Conservation (phyloP, 2,888 invertebrate genomes). For the Tetranychus piercei region DNA sequence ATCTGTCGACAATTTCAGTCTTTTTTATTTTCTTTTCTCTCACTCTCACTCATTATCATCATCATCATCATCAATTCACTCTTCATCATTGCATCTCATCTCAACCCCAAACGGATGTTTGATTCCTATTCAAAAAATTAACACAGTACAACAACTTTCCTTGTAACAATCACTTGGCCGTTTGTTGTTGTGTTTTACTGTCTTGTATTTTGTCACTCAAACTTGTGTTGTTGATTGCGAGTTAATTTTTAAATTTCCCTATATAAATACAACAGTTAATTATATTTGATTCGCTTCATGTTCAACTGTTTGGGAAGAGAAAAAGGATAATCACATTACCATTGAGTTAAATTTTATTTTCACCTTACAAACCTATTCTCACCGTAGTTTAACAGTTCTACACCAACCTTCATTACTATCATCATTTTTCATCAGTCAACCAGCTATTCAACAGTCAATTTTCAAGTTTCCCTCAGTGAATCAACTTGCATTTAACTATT, state of each 20-base stretch:
- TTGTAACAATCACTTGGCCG: background rate
- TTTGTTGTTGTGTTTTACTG: background rate
- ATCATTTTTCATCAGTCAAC: too few relatives aligned
- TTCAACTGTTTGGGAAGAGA: background rate
- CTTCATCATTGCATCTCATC: background rate
- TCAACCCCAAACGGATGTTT: background rate
- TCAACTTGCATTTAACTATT: too few relatives aligned
- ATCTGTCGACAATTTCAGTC: background rate
- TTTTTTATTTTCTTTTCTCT: background rate
- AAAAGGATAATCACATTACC: background rate
- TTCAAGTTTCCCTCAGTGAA: too few relatives aligned
- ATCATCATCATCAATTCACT: background rate
- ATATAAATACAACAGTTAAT: background rate
- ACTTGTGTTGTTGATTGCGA: background rate
- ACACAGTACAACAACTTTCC: background rate
- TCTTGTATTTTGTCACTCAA: too few relatives aligned
- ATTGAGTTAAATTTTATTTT: background rate
- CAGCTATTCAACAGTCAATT: too few relatives aligned
- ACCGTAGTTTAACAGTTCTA: background rate
- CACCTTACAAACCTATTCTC: background rate
- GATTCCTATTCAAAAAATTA: background rate
- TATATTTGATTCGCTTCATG: slow-evolving; percentile 1
- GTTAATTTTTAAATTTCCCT: background rate
- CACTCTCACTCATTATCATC: background rate
- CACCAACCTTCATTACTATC: too few relatives aligned